Evolutionary conservation across 2,888 invertebrate species (phyloP).

Genomic region (Netelia fuscicornis): DNA sequence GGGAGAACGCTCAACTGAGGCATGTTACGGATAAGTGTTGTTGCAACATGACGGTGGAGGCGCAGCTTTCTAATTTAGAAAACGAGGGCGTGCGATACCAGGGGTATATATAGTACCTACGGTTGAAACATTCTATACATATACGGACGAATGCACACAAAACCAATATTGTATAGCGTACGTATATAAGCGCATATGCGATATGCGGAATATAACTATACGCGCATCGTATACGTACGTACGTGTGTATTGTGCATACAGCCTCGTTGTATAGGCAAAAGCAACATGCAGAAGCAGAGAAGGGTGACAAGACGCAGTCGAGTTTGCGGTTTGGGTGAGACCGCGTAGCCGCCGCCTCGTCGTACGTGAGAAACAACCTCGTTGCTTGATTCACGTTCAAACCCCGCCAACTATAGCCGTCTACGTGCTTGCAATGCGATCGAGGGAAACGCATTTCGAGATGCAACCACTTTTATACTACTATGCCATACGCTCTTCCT

Average conservation of each 20-base stretch:
- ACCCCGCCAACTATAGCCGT: conserved; percentile 58
- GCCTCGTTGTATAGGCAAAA: conserved; percentile 39
- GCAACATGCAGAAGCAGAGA: conserved; percentile 51
- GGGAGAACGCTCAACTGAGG: conserved; percentile 30
- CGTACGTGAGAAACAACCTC: conserved; percentile 74
- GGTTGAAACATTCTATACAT: conserved; percentile 28
- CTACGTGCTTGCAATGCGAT: conserved; percentile 73
- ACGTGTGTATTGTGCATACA: neutral
- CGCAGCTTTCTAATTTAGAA: conserved; percentile 70
- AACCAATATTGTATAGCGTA: conserved; percentile 1
- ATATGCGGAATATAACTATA: neutral
- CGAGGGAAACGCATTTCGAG: conserved; percentile 73
- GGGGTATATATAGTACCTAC: conserved; percentile 5
- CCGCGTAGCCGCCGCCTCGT: conserved; percentile 68
- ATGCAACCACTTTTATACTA: conserved; percentile 70
- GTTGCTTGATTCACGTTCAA: conserved; percentile 72
- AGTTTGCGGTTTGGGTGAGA: conserved; percentile 72
- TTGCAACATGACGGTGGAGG: conserved; percentile 55
- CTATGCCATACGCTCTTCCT: conserved; percentile 54
- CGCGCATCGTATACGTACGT: neutral
- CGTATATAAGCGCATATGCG: neutral
- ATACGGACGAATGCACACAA: conserved; percentile 19
- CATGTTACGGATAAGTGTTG: conserved; percentile 40
- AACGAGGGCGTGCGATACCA: conserved; percentile 66
- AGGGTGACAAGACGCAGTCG: conserved; percentile 72